Base-by-base conservation (phyloP, 2,888 invertebrate species). In the Philereme vetulata region DNA sequence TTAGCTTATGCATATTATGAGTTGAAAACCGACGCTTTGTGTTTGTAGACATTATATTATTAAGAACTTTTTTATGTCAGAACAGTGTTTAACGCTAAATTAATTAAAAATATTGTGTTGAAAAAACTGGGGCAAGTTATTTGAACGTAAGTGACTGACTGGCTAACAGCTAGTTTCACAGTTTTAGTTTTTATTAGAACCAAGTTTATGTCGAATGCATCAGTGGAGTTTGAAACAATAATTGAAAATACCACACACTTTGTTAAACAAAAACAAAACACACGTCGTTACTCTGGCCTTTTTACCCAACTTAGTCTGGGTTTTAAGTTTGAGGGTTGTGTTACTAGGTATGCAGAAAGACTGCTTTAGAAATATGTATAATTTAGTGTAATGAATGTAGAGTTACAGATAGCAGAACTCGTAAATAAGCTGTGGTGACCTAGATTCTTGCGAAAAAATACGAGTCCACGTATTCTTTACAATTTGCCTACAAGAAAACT, bases 401-500 rank as follows among this genome's bases (percentile, higher is more conserved):
- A 60, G 5, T n/a, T 36, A 46, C 38, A 34, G 49, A 50, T 44
- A 42, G 5, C 33, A 35, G 6, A 50, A 10, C n/a, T 46, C 35
- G 45, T 38, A 5, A 11, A 38, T 36, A 44, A 52, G 43, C 48
- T 48, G 36, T 60, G 33, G 4, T 34, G 47, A 54, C 50, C 57
- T 45, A 62, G 21, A 47, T 62, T 50, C 47, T 11, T 7, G 10
- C 38, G 40, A 36, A 59, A 56, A 44, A 48, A 40, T 53, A 53
- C 33, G 33, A 42, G 32, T 35, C 40, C 44, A 62, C 60, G 53
- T 61, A 57, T 64, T 60, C 68, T 56, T 65, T 66, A 51, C 63
- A 66, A 65, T 62, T 60, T 60, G 49, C 62, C 36, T 58, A 45
- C 64, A 61, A 65, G 55, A 65, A 62, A 67, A 61, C 55, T 54